Conservation (phyloP, 2,888 invertebrate genomes). For the Ectemnius continuus region DNA sequence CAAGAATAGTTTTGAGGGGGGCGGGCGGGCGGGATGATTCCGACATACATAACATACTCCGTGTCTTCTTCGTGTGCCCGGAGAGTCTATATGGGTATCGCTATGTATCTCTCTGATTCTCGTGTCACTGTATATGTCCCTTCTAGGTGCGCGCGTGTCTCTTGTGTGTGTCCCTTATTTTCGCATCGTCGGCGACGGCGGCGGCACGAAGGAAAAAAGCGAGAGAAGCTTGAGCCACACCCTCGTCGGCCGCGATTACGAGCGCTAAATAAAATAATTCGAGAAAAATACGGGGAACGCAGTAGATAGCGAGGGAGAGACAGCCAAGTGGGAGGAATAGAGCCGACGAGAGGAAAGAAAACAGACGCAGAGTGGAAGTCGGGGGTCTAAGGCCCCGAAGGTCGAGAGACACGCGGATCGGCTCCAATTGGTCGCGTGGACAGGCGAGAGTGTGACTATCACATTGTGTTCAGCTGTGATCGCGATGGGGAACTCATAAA, state of each 20-base stretch:
- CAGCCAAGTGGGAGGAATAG: too few species aligned
- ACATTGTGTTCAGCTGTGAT: constrained; percentile 20
- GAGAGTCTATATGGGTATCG: not conserved
- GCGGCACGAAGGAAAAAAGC: constrained; percentile 52
- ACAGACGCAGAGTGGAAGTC: constrained; percentile 22
- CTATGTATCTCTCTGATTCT: not conserved
- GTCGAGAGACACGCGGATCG: constrained; percentile 14
- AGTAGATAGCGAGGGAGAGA: constrained; percentile 21
- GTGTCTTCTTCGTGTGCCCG: constrained; percentile 5
- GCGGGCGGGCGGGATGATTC: constrained; percentile 27
- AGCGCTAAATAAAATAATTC: constrained; percentile 37
- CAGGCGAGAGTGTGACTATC: constrained; percentile 70
- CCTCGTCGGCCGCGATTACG: constrained; percentile 64
- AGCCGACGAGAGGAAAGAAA: constrained; percentile 24
- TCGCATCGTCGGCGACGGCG: constrained; percentile 12
- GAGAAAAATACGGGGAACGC: constrained; percentile 15
- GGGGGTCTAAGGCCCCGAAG: constrained; percentile 12
- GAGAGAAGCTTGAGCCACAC: constrained; percentile 68
- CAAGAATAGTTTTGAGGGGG: constrained; percentile 61
- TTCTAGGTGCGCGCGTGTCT: not conserved
- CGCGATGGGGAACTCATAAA: constrained; percentile 59
- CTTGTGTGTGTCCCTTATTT: constrained; percentile 5
- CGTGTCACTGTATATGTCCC: not conserved
- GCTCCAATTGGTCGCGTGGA: constrained; percentile 48
- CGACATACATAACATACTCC: constrained; percentile 71